These are phyloP conservation scores for Rousettus leschenaultii DNA, from an alignment of 2,113 vertebrate genomes.

Conservation along the genomic window DNA sequence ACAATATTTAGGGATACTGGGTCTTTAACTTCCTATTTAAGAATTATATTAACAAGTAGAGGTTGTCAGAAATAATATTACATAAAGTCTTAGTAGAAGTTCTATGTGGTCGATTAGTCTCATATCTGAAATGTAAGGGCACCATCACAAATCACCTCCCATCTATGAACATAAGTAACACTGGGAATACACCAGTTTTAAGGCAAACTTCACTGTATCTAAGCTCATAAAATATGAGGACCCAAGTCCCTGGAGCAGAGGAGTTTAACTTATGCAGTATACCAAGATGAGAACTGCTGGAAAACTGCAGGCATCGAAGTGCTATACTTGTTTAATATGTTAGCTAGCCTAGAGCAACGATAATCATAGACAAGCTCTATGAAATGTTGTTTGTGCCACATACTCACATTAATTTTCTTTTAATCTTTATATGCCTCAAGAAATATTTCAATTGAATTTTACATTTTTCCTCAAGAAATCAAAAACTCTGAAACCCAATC, in stretches of 20 bases:
- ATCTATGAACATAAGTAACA: neutral
- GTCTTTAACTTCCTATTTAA: neutral
- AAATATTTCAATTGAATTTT: constrained; percentile 78
- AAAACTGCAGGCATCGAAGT: neutral
- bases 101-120: neutral
- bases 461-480: constrained; percentile 59
- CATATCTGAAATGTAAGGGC: neutral
- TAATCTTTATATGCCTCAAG: constrained; percentile 78
- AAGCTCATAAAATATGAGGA: neutral
- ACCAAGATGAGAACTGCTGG: constrained; percentile 2
- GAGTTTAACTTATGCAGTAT: constrained; percentile 40
- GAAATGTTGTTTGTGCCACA: constrained; percentile 66
- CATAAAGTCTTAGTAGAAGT: neutral
- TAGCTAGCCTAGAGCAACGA: constrained; percentile 63
- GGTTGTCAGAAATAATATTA: neutral
- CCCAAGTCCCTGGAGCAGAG: neutral
- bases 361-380: constrained; percentile 62
- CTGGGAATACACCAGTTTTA: neutral
- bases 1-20: neutral
- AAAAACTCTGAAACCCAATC: constrained; percentile 17
- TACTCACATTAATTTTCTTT: constrained; percentile 81
- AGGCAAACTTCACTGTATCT: neutral
- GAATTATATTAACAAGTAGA: neutral
- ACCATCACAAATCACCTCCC: neutral
- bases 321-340: constrained; percentile 63